Evolutionary conservation across 2,888 invertebrate genomes (phyloP).

Genomic region (Rhopalosiphum nymphaeae): DNA sequence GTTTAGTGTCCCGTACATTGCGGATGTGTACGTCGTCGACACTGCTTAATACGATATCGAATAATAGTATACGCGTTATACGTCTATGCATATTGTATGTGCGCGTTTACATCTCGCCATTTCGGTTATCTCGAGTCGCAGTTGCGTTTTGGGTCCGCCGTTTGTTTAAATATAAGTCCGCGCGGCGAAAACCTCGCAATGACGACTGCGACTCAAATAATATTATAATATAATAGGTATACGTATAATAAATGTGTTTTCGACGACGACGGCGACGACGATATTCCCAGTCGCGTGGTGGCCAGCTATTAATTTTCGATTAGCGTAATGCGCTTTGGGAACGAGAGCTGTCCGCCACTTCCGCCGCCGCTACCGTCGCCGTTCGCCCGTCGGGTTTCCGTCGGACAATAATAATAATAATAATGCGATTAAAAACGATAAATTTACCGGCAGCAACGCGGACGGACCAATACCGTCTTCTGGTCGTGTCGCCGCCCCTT

Average conservation of each 20-base stretch:
- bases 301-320: constrained; percentile 57
- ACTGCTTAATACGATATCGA: background rate
- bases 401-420: constrained; percentile 43
- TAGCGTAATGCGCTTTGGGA: constrained; percentile 53
- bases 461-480: constrained; percentile 4
- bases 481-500: background rate
- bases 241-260: background rate
- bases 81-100: background rate
- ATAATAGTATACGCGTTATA: background rate
- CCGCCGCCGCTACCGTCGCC: background rate
- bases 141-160: background rate
- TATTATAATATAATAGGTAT: background rate
- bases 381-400: background rate
- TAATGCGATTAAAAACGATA: constrained; percentile 46
- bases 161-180: background rate
- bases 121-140: background rate
- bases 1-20: background rate
- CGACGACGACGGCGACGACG: background rate
- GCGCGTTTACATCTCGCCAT: background rate
- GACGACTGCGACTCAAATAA: background rate
- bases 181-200: background rate
- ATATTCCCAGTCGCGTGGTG: constrained; percentile 38
- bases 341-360: background rate
- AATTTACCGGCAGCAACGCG: background rate
- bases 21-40: too few relatives aligned